Base-by-base conservation (phyloP, 2,113 vertebrate genomes). In the Corythornis cristatus region DNA sequence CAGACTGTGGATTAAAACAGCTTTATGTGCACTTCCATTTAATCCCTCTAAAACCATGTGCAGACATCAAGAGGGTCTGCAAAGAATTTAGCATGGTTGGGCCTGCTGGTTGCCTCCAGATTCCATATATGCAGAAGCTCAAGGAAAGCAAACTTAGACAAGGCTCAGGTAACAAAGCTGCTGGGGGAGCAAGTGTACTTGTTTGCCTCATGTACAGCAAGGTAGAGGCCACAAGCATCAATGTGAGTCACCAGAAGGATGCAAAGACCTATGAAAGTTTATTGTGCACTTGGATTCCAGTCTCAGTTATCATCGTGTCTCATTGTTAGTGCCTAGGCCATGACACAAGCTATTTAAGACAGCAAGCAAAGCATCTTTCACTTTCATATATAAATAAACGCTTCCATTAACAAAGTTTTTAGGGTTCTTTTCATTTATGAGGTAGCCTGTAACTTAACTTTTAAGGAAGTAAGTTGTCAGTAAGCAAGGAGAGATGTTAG, bases 71-170 rank as follows among this genome's bases (percentile, higher is more conserved):
- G 58, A 62, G 31, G 40, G 18, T 65, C 53, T 92, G 60, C 46
- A 88, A 58, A 22, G 33, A 56, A 60, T 74, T 71, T 45, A 29
- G 23, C 15, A 15, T 28, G 58, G 37, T 2, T 37, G 33, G 22
- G 22, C 37, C 58, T 67, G 66, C 43, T 65, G 57, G 35, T 13
- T 71, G 61, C 26, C 29, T 65, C 20, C 54, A 87, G 35, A 87
- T 33, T 68, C 48, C 54, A 31, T 0, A 0, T 8, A 17, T 18
- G 43, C 8, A 64, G 61, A 71, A 79, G 37, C 21, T 56, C 70
- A 66, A 75, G 58, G 48, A 64, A 64, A 89, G 26, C 15, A 26
- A 66, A 67, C 21, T 8, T 13, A 40, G 8, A 35, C 0, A 2
- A 88, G 48, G 43, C 9, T 26, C 1, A 3, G 5, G 19, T 5